Percentiles rank a stretch among this genome's conserved stretches.
phyloP scores from a whole-genome alignment of 2,797 vertebrate genomes.

The Parotocinclus haroldoi region DNA sequence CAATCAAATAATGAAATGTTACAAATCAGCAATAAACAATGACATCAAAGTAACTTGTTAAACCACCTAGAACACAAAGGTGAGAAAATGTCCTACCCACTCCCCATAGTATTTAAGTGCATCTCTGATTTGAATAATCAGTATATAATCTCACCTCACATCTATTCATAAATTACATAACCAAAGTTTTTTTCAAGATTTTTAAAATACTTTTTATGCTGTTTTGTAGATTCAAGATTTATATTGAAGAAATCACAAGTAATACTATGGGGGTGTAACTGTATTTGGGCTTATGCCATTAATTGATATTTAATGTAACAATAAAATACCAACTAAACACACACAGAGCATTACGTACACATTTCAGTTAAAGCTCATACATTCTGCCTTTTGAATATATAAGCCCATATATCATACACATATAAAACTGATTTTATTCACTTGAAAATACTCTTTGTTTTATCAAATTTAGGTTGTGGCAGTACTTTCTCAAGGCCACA shows the following conservation, averaged over 20 bases:
- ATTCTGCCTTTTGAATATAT: conserved; percentile 50
- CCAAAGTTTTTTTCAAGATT: conserved; percentile 31
- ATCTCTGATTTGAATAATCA: conserved; percentile 43
- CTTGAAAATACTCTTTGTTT: conserved; percentile 52
- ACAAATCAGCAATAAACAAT: conserved; percentile 44
- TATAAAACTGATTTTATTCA: conserved; percentile 51
- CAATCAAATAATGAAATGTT: conserved; percentile 33
- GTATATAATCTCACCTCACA: conserved; percentile 46
- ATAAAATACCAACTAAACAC: conserved; percentile 51
- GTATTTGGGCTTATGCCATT: conserved; percentile 39
- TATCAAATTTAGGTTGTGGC: conserved; percentile 53
- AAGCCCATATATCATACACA: conserved; percentile 52
- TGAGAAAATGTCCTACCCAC: conserved; percentile 41
- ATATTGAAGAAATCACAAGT: conserved; percentile 49
- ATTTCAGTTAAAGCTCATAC: conserved; percentile 50
- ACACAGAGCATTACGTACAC: conserved; percentile 48
- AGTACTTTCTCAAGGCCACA: conserved; percentile 55
- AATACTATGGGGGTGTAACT: conserved; percentile 45
- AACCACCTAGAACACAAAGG: conserved; percentile 38
- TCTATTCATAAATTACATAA: conserved; percentile 49
- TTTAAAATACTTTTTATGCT: conserved; percentile 32
- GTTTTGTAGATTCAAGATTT: conserved; percentile 39
- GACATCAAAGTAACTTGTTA: conserved; percentile 27
- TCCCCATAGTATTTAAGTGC: conserved; percentile 43
- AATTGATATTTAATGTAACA: conserved; percentile 46